A percentile compares a stretch with the other conserved stretches of the same genome.
phyloP scores from a whole-genome alignment of 2,888 invertebrate genomes.

The Folsomia candida region DNA sequence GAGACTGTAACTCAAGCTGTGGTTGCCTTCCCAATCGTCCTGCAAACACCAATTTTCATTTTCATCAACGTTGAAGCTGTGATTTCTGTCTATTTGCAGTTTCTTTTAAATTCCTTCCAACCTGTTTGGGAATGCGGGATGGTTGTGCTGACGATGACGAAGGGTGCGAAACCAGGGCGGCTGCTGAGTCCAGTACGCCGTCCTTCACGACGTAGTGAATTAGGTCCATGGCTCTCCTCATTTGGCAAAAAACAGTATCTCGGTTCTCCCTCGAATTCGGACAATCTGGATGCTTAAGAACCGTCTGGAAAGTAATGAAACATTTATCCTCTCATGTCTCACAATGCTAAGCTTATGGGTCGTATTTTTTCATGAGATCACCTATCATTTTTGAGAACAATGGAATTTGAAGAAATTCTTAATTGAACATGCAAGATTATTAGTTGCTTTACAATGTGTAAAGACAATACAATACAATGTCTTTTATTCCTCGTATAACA shows the following conservation, averaged over 20 bases:
- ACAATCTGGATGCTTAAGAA: constrained; percentile 90
- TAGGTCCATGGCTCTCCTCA: constrained; percentile 93
- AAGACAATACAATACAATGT: too few species aligned
- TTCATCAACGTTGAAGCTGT: neutral
- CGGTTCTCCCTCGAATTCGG: constrained; percentile 89
- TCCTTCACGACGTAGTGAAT: constrained; percentile 97
- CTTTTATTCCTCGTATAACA: too few species aligned
- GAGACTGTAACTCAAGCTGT: constrained; percentile 76
- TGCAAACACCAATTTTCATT: constrained; percentile 51
- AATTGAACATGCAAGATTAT: too few species aligned
- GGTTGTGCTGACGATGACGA: constrained; percentile 34
- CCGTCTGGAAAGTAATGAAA: constrained; percentile 63
- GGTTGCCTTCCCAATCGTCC: constrained; percentile 66
- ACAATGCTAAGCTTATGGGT: too few species aligned
- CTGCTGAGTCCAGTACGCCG: constrained; percentile 70
- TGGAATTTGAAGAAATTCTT: too few species aligned
- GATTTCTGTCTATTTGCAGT: too few species aligned
- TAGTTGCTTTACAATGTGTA: too few species aligned
- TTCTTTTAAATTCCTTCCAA: constrained; percentile 9
- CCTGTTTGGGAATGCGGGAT: constrained; percentile 46
- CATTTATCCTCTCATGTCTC: too few species aligned
- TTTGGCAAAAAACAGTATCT: constrained; percentile 96
- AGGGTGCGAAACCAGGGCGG: constrained; percentile 49
- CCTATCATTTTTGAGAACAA: too few species aligned
- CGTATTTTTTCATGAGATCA: too few species aligned